Base-by-base conservation (phyloP, 2,888 invertebrate genomes). In the Teinopalpus imperialis region DNA sequence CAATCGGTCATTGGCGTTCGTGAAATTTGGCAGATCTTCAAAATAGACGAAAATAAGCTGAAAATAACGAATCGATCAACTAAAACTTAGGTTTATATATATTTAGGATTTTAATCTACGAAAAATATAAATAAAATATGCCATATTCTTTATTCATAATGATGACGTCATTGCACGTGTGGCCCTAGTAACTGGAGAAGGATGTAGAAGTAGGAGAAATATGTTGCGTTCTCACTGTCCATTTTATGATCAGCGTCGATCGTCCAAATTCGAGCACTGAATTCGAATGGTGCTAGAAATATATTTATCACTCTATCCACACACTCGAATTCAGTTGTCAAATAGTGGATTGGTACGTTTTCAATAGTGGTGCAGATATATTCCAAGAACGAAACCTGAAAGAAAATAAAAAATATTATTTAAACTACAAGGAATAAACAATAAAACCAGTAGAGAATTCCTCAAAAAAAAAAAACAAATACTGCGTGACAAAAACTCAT, bases 221-320 rank as follows among this genome's bases (percentile, higher is more conserved):
- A 9, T 10, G 14, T 1, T 7, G 23, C 21, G 10, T 6, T 37
- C 18, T 30, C 36, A 12, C 9, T 29, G 10, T 4, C 1, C 16
- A 8, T 27, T 16, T 8, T 7, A 10, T 6, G 29, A 30, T 40
- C 26, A 49, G 45, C 26, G 80, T 27, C 32, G 81, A 57, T 31
- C 52, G 52, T 61, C 87, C 86, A 81, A 57, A 80, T 82, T 88
- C 81, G 73, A 88, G 89, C 87, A 89, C 89, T 89, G 89, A 89
- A 92, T 92, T 92, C 91, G 91, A 91, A 92, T 92, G 92, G 92
- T 92, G 92, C 92, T 92, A 92, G 92, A 92, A 80, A 80, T 80
- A 67, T 53, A 54, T 56, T 67, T 58, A 16, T 8, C 61, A 90
- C 82, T 92, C 92, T 91, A 87, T 67, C 79, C 92, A 92, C 92